Percentiles rank a stretch among this genome's conserved stretches.
Evolutionary conservation across 2,113 vertebrate species (phyloP).

Genomic region (Tupaia tana): DNA sequence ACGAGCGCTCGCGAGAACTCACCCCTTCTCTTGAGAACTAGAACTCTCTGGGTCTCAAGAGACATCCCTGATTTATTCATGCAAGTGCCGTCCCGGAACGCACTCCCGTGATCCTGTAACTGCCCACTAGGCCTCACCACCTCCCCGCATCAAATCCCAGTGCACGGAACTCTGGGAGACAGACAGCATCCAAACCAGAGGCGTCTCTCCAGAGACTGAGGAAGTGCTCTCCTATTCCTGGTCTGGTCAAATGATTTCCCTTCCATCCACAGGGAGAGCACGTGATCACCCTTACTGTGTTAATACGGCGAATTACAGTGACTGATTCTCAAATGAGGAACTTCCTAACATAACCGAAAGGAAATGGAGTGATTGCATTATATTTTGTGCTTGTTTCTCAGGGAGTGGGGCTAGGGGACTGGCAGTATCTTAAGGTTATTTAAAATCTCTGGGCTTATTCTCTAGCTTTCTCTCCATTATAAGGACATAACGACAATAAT

Average conservation of each 20-base stretch:
- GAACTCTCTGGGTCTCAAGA: too few species aligned
- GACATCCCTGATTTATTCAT: too few species aligned
- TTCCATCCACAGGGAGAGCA: neutral
- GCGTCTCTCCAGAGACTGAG: neutral
- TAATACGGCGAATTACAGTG: neutral
- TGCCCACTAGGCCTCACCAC: too few species aligned
- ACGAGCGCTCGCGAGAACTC: too few species aligned
- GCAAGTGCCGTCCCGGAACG: too few species aligned
- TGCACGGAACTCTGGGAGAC: too few species aligned
- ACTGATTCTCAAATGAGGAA: neutral
- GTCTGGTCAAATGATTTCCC: neutral
- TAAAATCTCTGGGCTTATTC: slow-evolving; percentile 28
- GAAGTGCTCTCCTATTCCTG: neutral
- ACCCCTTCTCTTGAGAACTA: too few species aligned
- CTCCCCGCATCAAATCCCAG: too few species aligned
- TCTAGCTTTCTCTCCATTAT: slow-evolving; percentile 12
- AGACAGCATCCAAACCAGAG: too few species aligned
- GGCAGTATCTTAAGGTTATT: neutral
- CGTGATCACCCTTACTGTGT: neutral
- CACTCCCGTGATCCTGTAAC: too few species aligned
- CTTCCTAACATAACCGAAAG: slow-evolving; percentile 23
- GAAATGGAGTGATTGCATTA: neutral
- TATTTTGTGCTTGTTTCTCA: neutral
- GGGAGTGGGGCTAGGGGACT: neutral
- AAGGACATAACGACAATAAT: neutral